These are phyloP conservation scores for Elymnias hypermnestra DNA, from an alignment of 1,140 invertebrate species.

Conservation along the genomic window DNA sequence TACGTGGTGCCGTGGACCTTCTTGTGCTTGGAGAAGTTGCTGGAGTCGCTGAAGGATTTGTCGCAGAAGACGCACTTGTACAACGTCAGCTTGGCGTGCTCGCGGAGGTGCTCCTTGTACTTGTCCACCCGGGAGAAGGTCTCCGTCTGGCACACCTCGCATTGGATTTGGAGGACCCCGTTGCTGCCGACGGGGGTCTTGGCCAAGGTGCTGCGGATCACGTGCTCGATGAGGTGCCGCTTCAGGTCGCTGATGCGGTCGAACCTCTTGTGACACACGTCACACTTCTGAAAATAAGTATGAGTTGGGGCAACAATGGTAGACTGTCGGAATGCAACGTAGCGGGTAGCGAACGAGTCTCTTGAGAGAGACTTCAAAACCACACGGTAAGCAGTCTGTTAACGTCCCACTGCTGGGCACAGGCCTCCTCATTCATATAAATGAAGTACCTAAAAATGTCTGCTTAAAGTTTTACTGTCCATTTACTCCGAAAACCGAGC, in stretches of 20 bases:
- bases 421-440: too few relatives aligned
- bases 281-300: slow-evolving; percentile 46
- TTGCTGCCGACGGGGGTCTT: slow-evolving; percentile 50
- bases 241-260: slow-evolving; percentile 66
- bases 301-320: too few relatives aligned
- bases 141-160: slow-evolving; percentile 55
- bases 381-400: too few relatives aligned
- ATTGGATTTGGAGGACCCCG: slow-evolving; percentile 53
- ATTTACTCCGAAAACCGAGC: too few relatives aligned
- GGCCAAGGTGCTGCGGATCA: slow-evolving; percentile 51
- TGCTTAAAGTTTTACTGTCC: too few relatives aligned
- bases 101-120: slow-evolving; percentile 65
- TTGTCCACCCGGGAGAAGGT: slow-evolving; percentile 58
- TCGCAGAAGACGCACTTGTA: slow-evolving; percentile 72
- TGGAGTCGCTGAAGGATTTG: slow-evolving; percentile 71
- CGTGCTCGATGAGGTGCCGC: slow-evolving; percentile 69
- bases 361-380: too few relatives aligned
- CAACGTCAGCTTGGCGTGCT: slow-evolving; percentile 67
- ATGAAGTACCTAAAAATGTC: too few relatives aligned
- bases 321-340: too few relatives aligned
- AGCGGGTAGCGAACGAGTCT: too few relatives aligned
- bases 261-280: slow-evolving; percentile 65
- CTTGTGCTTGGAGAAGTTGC: slow-evolving; percentile 73
- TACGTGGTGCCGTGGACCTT: slow-evolving; percentile 64
- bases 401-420: too few relatives aligned